phyloP scores from a whole-genome alignment of 1,140 invertebrate genomes.

The Hylaeus anthracinus region DNA sequence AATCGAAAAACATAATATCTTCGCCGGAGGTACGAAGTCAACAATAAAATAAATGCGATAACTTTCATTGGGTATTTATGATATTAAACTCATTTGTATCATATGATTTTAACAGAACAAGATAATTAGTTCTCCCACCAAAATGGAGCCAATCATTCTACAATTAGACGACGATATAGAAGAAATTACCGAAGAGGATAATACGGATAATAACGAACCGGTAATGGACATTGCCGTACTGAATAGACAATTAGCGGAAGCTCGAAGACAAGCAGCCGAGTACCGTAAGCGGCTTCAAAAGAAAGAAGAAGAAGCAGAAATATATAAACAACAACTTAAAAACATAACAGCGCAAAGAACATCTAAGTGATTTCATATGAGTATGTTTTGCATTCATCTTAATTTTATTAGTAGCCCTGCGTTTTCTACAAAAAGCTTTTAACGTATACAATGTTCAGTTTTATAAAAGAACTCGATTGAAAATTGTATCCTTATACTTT shows the following conservation, averaged over 20 bases:
- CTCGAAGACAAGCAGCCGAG: constrained; percentile 79
- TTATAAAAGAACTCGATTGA: constrained; percentile 2
- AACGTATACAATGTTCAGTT: constrained; percentile 30
- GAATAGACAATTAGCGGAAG: constrained; percentile 80
- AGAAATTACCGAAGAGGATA: constrained; percentile 74
- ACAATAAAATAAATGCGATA: background rate
- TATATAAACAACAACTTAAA: constrained; percentile 81
- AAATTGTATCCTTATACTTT: constrained; percentile 30
- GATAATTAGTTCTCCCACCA: constrained; percentile 42
- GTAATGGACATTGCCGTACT: constrained; percentile 78
- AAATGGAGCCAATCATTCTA: constrained; percentile 71
- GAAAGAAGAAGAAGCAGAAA: constrained; percentile 81
- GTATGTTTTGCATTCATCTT: constrained; percentile 45
- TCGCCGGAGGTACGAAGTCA: constrained; percentile 43
- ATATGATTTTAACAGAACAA: constrained; percentile 53
- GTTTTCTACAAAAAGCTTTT: constrained; percentile 34
- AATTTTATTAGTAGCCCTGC: constrained; percentile 29
- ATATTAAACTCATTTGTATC: background rate
- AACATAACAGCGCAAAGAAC: constrained; percentile 71
- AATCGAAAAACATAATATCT: constrained; percentile 58
- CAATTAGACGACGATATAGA: constrained; percentile 76
- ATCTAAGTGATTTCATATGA: constrained; percentile 57
- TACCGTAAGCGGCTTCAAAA: constrained; percentile 81
- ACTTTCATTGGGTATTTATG: background rate
- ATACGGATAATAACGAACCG: constrained; percentile 62